Evolutionary conservation across 2,888 invertebrate species (phyloP).

Genomic region (Caenorhabditis sinica): DNA sequence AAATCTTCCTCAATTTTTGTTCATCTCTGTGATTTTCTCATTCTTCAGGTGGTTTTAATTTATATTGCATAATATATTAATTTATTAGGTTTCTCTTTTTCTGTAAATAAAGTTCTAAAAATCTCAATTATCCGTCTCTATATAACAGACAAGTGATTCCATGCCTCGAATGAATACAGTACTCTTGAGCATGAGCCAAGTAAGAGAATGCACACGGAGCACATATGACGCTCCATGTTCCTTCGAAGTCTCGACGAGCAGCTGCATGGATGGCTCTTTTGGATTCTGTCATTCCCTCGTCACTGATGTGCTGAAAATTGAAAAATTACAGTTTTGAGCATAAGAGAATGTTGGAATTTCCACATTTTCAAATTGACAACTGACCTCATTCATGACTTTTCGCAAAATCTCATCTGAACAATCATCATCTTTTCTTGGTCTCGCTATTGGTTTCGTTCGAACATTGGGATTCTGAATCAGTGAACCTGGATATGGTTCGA

Average conservation of each 20-base stretch:
- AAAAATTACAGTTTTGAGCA: not conserved
- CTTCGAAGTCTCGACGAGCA: slow-evolving; percentile 56
- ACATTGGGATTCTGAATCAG: slow-evolving; percentile 61
- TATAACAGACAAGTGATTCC: slow-evolving; percentile 70
- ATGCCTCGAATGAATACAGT: slow-evolving; percentile 69
- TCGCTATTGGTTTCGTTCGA: slow-evolving; percentile 30
- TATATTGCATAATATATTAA: slow-evolving; percentile 7
- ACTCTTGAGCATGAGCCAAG: slow-evolving; percentile 67
- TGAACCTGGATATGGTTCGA: slow-evolving; percentile 23
- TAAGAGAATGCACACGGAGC: slow-evolving; percentile 71
- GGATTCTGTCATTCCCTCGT: slow-evolving; percentile 60
- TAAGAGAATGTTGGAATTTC: not conserved
- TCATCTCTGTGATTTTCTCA: slow-evolving; percentile 25
- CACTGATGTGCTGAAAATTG: slow-evolving; percentile 67
- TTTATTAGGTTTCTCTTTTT: slow-evolving; percentile 45
- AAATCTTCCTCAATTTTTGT: not conserved
- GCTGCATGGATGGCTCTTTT: slow-evolving; percentile 59
- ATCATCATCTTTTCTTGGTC: slow-evolving; percentile 55
- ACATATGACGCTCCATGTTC: slow-evolving; percentile 70
- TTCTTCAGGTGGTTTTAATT: slow-evolving; percentile 15
- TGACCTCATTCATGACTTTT: slow-evolving; percentile 69
- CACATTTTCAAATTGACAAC: slow-evolving; percentile 10
- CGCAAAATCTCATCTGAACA: slow-evolving; percentile 69
- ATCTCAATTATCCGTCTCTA: slow-evolving; percentile 51
- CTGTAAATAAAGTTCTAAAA: slow-evolving; percentile 46